Evolutionary conservation across 2,888 invertebrate genomes (phyloP).

Genomic region (Tolmerus cingulatus): DNA sequence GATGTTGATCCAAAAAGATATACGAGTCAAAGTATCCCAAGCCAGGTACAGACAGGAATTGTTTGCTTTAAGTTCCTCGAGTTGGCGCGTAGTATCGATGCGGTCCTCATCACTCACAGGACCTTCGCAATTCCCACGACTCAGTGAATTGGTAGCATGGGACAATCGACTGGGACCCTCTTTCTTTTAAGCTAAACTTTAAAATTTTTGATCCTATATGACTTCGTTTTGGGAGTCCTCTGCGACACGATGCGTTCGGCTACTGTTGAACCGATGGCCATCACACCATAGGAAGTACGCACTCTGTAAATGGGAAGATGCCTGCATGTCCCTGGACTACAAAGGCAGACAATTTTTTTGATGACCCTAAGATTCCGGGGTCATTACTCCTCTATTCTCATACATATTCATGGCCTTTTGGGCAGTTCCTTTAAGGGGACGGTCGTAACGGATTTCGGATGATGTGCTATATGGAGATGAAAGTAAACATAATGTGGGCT

Average conservation of each 20-base stretch:
- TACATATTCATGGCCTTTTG: conserved; percentile 4
- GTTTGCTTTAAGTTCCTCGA: background rate
- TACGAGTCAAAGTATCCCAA: conserved; percentile 24
- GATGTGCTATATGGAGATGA: background rate
- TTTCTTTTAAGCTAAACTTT: background rate
- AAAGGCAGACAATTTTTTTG: background rate
- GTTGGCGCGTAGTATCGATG: conserved; percentile 3
- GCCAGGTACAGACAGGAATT: conserved; percentile 10
- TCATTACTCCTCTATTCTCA: conserved; percentile 18
- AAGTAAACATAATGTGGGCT: background rate
- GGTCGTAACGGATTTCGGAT: conserved; percentile 16
- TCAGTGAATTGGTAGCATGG: conserved; percentile 13
- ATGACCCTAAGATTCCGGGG: conserved; percentile 21
- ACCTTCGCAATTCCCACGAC: conserved; percentile 31
- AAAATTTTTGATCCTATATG: background rate
- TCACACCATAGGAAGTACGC: background rate
- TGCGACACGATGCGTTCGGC: background rate
- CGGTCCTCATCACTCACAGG: conserved; percentile 7
- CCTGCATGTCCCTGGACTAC: background rate
- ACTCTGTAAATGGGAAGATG: background rate
- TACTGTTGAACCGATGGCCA: background rate
- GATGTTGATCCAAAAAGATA: conserved; percentile 38
- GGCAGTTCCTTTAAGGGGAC: background rate
- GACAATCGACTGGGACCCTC: conserved; percentile 20
- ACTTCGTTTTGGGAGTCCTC: background rate